Conservation (phyloP, 2,888 invertebrate genomes). For the Morinoia aosen region DNA sequence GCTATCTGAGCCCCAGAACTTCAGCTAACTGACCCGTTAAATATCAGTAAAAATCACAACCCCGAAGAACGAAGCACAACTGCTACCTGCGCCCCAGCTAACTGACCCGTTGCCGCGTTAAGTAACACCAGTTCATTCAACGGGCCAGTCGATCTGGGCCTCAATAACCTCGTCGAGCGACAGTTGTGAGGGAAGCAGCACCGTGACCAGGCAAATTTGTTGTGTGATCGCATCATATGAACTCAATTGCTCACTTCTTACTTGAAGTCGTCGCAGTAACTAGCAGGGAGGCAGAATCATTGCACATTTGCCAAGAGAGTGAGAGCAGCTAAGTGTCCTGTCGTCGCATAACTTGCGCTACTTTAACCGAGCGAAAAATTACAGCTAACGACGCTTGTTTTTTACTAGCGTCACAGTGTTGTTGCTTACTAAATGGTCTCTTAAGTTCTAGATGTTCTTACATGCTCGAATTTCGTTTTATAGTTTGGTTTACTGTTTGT, state of each 20-base stretch:
- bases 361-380: not conserved
- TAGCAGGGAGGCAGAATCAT: not conserved
- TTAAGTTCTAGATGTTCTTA: not conserved
- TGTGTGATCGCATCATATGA: not conserved
- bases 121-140: no score
- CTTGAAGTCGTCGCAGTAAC: not conserved
- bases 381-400: not conserved
- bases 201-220: not conserved
- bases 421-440: not conserved
- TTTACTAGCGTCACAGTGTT: not conserved
- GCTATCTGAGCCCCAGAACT: no score
- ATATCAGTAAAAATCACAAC: no score
- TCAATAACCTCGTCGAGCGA: not conserved
- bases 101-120: no score
- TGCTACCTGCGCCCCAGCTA: no score
- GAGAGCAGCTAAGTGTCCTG: not conserved
- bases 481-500: not conserved
- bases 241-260: not conserved
- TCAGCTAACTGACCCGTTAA: no score
- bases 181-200: not conserved
- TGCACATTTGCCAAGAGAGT: not conserved
- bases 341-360: not conserved
- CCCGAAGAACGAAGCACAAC: no score
- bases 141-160: no score
- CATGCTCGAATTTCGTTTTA: not conserved